These are phyloP conservation scores for Anagyrus pseudococci DNA, from an alignment of 2,888 invertebrate genomes.

Conservation along the genomic window DNA sequence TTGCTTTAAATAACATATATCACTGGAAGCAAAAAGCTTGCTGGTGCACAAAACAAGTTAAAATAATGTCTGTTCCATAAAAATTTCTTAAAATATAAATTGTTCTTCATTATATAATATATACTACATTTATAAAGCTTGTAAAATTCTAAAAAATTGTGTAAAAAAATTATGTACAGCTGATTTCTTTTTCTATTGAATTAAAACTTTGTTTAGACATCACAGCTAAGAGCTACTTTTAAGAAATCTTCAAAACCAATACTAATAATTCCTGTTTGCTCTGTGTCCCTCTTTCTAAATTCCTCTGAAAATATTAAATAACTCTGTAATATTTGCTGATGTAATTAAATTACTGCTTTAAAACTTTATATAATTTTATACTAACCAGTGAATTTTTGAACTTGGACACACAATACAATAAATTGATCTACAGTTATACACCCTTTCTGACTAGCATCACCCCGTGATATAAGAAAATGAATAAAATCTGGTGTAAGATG, in stretches of 20 bases:
- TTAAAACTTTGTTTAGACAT: slow-evolving; percentile 65
- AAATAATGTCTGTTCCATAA: no score
- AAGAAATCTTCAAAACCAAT: slow-evolving; percentile 93
- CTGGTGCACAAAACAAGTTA: no score
- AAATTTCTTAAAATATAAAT: no score
- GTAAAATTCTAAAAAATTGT: no score
- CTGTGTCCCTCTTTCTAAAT: slow-evolving; percentile 80
- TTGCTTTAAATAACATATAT: no score
- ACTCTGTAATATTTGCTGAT: not conserved
- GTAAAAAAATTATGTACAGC: no score
- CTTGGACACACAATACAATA: slow-evolving; percentile 87
- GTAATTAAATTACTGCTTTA: not conserved
- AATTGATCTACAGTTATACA: slow-evolving; percentile 85
- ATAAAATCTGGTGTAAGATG: slow-evolving; percentile 81
- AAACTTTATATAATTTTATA: slow-evolving; percentile 9
- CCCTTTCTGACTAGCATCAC: slow-evolving; percentile 68
- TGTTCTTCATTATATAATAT: no score
- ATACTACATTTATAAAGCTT: no score
- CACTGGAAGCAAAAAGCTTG: no score
- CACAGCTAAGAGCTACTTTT: slow-evolving; percentile 79
- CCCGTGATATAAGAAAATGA: slow-evolving; percentile 73
- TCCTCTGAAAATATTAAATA: slow-evolving; percentile 68
- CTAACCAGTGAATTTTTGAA: slow-evolving; percentile 77
- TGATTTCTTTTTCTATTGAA: no score
- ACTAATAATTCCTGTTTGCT: slow-evolving; percentile 81